phyloP scores from a whole-genome alignment of 2,113 vertebrate species.

The Malurus alboscapulatus region DNA sequence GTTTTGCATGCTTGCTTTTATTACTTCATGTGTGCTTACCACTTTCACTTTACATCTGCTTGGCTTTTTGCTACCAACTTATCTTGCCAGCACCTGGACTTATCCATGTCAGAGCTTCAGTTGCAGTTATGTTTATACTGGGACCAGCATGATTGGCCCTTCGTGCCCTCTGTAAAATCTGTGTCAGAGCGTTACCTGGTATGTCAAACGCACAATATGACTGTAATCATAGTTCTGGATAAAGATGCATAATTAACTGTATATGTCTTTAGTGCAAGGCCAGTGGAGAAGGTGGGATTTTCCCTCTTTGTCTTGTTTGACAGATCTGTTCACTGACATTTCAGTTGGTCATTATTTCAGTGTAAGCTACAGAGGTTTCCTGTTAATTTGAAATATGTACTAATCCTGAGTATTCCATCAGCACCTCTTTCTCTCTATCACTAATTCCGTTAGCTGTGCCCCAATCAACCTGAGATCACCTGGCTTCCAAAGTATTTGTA shows the following conservation, averaged over 20 bases:
- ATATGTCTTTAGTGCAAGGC: neutral
- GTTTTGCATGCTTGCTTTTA: conserved; percentile 53
- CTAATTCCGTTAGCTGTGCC: neutral
- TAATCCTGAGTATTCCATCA: neutral
- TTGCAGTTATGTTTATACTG: conserved; percentile 87
- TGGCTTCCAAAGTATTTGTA: neutral
- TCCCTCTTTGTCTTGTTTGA: neutral
- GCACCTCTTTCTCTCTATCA: neutral
- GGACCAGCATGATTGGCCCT: conserved; percentile 87
- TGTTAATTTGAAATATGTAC: neutral
- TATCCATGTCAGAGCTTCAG: conserved; percentile 84
- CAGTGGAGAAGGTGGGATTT: neutral
- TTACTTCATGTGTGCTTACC: conserved; percentile 19
- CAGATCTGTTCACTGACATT: neutral
- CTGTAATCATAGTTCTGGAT: conserved; percentile 5
- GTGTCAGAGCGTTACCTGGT: conserved; percentile 84
- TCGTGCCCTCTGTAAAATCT: conserved; percentile 86
- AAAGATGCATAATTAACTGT: conserved; percentile 35
- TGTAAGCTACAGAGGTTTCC: neutral
- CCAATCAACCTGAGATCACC: neutral
- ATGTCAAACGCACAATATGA: conserved; percentile 71
- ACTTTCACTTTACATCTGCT: conserved; percentile 48
- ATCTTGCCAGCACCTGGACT: conserved; percentile 80
- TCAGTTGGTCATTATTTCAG: neutral
- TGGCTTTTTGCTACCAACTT: conserved; percentile 53